Evolutionary conservation across 2,113 vertebrate species (phyloP), one percentile per base, ranked within the genome.

Genomic region (pig (Sus scrofa)): DNA sequence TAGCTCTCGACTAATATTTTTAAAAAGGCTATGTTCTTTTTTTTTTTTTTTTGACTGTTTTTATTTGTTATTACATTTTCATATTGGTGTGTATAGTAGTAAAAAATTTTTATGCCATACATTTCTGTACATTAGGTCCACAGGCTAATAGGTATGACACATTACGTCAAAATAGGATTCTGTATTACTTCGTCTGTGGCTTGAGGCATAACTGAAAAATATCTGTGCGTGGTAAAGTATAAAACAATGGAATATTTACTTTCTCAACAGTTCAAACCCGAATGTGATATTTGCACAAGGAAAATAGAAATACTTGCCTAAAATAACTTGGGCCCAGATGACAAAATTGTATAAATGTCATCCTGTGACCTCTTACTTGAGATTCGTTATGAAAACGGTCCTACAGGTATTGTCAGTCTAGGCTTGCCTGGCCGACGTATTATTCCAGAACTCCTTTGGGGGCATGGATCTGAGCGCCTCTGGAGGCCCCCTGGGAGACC

Each of bases 401-500:
- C 52, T 56, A 11, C 5, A 20, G 50, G 50, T 11, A 20, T n/a
- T 54, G n/a, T n/a, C n/a, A 56, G n/a, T 56, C 18, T 78, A 27
- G 75, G 32, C 52, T 56, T 78, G 52, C 52, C 52, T 52, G 26
- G 6, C 54, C 52, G 54, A 12, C 30, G 6, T n/a, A 13, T 34
- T 78, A n/a, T 56, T 56, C 75, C 20, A 52, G 50, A 5, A 6
- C 54, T 22, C 32, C 75, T 54, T 54, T 54, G 16, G 4, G 18
- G 74, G 54, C 16, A 54, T 54, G 52, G 52, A 19, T 78, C 18
- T 78, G 18, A 22, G 54, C 75, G 56, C 18, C 14, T 2, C 54
- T 1, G 19, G 30, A 22, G 6, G 30, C 19, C 10, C 18, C 50
- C 0, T n/a, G n/a, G 0, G 50, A n/a, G 30, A 54, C 1, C 75